These are phyloP conservation scores for Lates calcarifer DNA, from an alignment of 2,113 vertebrate species.

Conservation along the genomic window DNA sequence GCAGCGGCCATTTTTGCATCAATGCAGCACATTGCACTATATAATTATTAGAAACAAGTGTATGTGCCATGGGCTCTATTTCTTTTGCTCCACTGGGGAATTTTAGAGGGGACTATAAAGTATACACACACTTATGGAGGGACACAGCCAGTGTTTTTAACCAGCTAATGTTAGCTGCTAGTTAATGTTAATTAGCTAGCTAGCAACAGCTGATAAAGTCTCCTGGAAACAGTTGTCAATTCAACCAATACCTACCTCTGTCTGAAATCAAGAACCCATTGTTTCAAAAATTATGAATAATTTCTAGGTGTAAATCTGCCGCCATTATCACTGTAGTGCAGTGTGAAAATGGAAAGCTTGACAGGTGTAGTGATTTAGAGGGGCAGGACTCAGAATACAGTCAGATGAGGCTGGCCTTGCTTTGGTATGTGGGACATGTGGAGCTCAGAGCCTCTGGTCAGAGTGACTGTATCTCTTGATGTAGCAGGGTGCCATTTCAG, in stretches of 20 bases:
- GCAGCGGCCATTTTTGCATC: too few relatives aligned
- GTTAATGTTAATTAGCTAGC: neutral
- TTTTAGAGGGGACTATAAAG: too few relatives aligned
- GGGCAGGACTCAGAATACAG: neutral
- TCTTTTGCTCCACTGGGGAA: too few relatives aligned
- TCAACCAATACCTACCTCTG: neutral
- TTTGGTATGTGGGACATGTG: conserved; percentile 37
- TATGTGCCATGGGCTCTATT: too few relatives aligned
- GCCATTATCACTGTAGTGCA: neutral
- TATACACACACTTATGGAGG: neutral
- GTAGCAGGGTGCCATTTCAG: conserved; percentile 64
- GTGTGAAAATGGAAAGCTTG: conserved; percentile 9
- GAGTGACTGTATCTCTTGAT: conserved; percentile 45
- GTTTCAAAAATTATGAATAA: neutral
- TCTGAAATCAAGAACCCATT: conserved; percentile 3
- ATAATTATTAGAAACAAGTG: too few relatives aligned
- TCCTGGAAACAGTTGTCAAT: neutral
- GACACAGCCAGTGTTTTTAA: neutral
- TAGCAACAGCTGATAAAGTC: neutral
- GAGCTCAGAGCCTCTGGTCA: conserved; percentile 61
- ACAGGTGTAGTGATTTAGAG: conserved; percentile 6
- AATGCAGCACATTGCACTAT: too few relatives aligned
- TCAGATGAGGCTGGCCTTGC: conserved; percentile 2
- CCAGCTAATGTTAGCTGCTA: neutral
- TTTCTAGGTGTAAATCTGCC: neutral